Conservation (phyloP, 92 coral and sea anemone genomes). For the Zoanthus sansibaricus region DNA sequence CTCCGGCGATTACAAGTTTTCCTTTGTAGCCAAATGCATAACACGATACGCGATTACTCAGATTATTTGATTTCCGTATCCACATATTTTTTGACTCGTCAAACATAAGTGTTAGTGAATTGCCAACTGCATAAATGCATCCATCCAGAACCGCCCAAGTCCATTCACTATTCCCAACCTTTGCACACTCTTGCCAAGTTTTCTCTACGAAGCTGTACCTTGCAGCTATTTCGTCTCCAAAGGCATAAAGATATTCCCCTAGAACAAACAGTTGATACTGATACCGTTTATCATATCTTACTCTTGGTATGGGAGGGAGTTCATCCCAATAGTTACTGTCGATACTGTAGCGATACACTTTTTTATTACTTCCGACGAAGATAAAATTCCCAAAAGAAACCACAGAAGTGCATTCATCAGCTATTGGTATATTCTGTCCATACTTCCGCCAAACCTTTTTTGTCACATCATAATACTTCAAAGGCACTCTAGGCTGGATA, state of each 20-base stretch:
- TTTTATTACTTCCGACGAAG: neutral
- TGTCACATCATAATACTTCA: no score
- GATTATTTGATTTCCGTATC: neutral
- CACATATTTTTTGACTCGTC: conserved; percentile 14
- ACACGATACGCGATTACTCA: neutral
- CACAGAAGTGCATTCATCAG: neutral
- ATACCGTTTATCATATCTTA: neutral
- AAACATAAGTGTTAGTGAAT: neutral
- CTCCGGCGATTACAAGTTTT: conserved; percentile 3
- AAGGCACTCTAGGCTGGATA: neutral
- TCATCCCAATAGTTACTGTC: neutral
- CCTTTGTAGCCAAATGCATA: neutral
- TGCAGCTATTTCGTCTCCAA: neutral
- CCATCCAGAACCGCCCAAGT: neutral
- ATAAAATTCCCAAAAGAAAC: neutral
- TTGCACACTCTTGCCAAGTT: no score
- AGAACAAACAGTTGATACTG: no score
- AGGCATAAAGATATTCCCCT: neutral
- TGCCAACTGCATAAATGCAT: neutral
- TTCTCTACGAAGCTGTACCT: neutral
- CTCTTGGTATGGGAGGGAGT: neutral
- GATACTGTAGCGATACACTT: no score
- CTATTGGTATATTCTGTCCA: neutral
- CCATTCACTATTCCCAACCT: neutral
- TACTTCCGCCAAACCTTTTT: no score